A percentile compares a stretch with the other conserved stretches of the same genome.
These are phyloP conservation scores for Eucriotettix oculatus DNA, from an alignment of 2,888 invertebrate genomes.

Conservation along the genomic window DNA sequence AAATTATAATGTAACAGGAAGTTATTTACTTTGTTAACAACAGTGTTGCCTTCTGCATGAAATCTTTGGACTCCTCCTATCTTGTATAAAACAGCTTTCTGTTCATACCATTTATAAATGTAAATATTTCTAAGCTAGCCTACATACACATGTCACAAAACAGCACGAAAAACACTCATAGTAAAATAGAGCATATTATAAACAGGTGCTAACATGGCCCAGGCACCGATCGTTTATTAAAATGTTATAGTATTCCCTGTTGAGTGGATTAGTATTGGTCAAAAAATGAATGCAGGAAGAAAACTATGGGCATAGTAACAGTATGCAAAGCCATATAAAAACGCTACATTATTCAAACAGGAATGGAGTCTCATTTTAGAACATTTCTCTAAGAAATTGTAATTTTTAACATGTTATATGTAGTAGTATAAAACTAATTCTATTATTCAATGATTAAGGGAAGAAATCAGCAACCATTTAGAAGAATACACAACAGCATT, in stretches of 20 bases:
- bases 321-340: background rate
- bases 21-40: background rate
- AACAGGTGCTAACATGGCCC: conserved; percentile 15
- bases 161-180: conserved; percentile 14
- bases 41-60: background rate
- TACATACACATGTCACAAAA: conserved; percentile 13
- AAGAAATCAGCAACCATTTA: conserved; percentile 13
- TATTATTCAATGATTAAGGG: conserved; percentile 13
- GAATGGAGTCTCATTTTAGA: conserved; percentile 5
- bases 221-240: conserved; percentile 12
- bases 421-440: conserved; percentile 13
- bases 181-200: conserved; percentile 16
- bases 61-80: conserved; percentile 12
- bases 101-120: conserved; percentile 3
- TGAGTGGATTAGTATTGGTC: conserved; percentile 13
- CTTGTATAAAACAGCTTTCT: conserved; percentile 13
- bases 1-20: background rate
- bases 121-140: conserved; percentile 5
- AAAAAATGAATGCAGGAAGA: conserved; percentile 5
- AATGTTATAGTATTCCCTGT: conserved; percentile 11
- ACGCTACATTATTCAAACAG: background rate
- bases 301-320: background rate
- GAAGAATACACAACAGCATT: conserved; percentile 13
- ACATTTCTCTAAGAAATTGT: conserved; percentile 1
- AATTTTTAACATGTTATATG: background rate